Conservation (phyloP, 1,140 invertebrate genomes). For the Zaprionus nigranus region DNA sequence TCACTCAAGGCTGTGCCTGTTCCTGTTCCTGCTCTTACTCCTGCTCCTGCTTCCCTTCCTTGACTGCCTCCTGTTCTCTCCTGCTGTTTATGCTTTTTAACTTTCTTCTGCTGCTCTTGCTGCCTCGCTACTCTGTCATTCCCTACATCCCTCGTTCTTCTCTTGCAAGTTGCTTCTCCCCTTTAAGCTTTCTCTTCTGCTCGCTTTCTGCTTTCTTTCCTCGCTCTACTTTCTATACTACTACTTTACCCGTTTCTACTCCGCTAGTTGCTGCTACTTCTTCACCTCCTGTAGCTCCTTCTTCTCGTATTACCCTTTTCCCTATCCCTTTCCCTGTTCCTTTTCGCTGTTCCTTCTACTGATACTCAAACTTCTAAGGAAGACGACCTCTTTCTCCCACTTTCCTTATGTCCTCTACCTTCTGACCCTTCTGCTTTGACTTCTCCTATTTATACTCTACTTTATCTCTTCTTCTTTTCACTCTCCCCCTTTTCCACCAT, state of each 20-base stretch:
- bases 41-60: not conserved
- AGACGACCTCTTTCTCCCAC: too few relatives aligned
- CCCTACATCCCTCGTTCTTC: not conserved
- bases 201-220: not conserved
- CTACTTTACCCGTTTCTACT: too few relatives aligned
- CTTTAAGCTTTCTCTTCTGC: not conserved
- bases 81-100: not conserved
- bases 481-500: not conserved
- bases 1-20: constrained; percentile 64
- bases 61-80: not conserved
- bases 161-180: not conserved
- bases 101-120: not conserved
- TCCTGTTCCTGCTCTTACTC: not conserved
- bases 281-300: too few relatives aligned
- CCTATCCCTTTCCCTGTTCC: not conserved
- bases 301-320: not conserved
- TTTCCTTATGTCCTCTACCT: too few relatives aligned
- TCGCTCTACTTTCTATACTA: not conserved
- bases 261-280: too few relatives aligned
- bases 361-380: too few relatives aligned
- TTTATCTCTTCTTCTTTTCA: not conserved
- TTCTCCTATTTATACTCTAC: not conserved
- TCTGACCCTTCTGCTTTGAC: too few relatives aligned
- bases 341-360: not conserved
- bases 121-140: not conserved